A percentile compares a stretch with the other conserved stretches of the same genome.
These are phyloP conservation scores for Babylonia areolata DNA, from an alignment of 1,140 invertebrate species.

Conservation along the genomic window DNA sequence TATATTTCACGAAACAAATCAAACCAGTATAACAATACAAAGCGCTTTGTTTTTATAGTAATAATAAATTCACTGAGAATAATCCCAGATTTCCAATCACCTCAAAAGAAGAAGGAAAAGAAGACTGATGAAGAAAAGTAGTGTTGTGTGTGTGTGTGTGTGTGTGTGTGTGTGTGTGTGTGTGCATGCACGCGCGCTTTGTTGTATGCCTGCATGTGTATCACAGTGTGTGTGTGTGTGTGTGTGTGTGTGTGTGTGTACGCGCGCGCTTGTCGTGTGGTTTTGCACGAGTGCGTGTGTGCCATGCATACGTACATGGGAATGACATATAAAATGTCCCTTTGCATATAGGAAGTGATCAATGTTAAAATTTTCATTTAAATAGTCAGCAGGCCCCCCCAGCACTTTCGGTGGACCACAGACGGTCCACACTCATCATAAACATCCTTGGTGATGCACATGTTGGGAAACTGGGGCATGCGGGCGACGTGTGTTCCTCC, in stretches of 20 bases:
- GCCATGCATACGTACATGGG: too few species aligned
- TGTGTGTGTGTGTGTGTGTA: background rate
- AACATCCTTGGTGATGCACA: background rate
- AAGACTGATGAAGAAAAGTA: too few species aligned
- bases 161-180: background rate
- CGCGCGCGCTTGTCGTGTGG: background rate
- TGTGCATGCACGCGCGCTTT: background rate
- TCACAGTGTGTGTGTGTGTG: background rate
- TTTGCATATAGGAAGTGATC: background rate
- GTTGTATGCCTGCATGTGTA: background rate
- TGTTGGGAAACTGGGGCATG: background rate
- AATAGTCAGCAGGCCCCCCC: background rate
- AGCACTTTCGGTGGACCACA: constrained; percentile 1
- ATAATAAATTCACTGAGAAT: too few species aligned
- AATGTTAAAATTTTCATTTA: too few species aligned
- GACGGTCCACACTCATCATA: constrained; percentile 14
- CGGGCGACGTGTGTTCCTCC: background rate
- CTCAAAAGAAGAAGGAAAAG: too few species aligned
- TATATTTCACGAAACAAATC: background rate
- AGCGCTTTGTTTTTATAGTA: too few species aligned
- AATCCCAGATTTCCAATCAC: too few species aligned
- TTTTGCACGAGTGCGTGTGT: too few species aligned
- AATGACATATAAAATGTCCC: background rate
- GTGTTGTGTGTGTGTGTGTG: constrained; percentile 6
- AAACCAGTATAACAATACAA: too few species aligned